phyloP scores from a whole-genome alignment of 2,888 invertebrate genomes.

The Acleris literana region DNA sequence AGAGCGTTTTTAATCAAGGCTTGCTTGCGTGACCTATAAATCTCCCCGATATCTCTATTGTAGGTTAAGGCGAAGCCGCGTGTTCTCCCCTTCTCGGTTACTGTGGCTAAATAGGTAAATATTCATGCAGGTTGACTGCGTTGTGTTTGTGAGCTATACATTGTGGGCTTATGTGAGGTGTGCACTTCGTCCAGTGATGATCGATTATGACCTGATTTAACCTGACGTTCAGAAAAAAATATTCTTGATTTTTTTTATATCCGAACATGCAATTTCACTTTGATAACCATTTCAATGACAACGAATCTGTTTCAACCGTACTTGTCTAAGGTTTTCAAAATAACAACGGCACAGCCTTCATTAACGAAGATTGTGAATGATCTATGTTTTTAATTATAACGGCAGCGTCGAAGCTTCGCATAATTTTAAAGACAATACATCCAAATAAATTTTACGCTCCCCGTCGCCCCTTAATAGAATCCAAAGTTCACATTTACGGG shows the following conservation, averaged over 20 bases:
- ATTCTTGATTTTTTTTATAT: no score
- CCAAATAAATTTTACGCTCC: slow-evolving; percentile 42
- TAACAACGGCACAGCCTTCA: no score
- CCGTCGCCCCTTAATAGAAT: slow-evolving; percentile 50
- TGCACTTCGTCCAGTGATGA: not conserved
- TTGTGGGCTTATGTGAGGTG: not conserved
- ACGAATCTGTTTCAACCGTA: no score
- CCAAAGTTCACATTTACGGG: slow-evolving; percentile 51
- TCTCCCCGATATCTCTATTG: slow-evolving; percentile 60
- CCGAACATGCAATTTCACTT: no score
- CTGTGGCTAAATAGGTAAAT: not conserved
- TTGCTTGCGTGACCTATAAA: slow-evolving; percentile 65
- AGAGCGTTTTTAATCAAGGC: slow-evolving; percentile 62
- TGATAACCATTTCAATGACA: no score
- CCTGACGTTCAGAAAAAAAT: no score
- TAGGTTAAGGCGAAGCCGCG: slow-evolving; percentile 47
- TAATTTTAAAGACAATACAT: slow-evolving; percentile 24
- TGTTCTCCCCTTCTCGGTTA: slow-evolving; percentile 36
- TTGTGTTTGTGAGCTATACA: no score
- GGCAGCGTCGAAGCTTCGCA: not conserved
- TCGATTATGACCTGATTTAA: no score
- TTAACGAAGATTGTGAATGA: not conserved
- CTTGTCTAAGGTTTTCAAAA: no score
- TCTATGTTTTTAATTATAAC: not conserved
- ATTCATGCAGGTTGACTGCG: slow-evolving; percentile 2